A percentile compares a stretch with the other conserved stretches of the same genome.
Conservation (phyloP, 2,797 vertebrate species). For the Aselliscus stoliczkanus region DNA sequence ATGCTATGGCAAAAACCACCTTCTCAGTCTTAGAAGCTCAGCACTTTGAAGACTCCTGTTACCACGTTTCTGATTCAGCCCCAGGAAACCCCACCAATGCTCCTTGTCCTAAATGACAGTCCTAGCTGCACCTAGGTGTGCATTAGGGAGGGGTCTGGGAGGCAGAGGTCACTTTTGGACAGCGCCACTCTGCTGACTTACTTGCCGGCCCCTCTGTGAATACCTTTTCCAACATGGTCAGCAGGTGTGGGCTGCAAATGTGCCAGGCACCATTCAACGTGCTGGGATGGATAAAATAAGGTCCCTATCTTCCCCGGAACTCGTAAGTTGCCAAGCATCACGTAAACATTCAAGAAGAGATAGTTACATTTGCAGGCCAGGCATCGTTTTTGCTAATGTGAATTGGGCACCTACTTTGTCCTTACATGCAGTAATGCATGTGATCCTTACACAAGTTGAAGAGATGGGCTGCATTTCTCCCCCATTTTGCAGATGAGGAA, state of each 20-base stretch:
- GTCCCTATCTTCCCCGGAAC: neutral
- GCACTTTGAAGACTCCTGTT: neutral
- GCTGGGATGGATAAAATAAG: neutral
- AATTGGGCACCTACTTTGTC: too few species aligned
- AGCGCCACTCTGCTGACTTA: neutral
- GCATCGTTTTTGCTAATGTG: neutral
- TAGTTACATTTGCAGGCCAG: neutral
- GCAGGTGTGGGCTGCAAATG: neutral
- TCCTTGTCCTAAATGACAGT: neutral
- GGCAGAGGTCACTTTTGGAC: neutral
- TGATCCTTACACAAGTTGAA: neutral
- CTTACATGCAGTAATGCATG: rapidly evolving
- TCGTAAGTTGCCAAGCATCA: neutral
- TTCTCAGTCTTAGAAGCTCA: neutral
- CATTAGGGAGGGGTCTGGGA: neutral
- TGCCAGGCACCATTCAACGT: neutral
- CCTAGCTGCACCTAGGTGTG: neutral
- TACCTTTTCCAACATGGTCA: neutral
- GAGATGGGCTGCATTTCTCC: neutral
- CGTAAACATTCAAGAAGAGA: neutral
- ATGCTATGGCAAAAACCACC: neutral
- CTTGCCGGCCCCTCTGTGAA: neutral
- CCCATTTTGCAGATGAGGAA: neutral
- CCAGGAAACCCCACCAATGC: neutral
- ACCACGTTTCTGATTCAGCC: neutral